Conservation (phyloP, 2,888 invertebrate species). For the Drosophila vallismaia region DNA sequence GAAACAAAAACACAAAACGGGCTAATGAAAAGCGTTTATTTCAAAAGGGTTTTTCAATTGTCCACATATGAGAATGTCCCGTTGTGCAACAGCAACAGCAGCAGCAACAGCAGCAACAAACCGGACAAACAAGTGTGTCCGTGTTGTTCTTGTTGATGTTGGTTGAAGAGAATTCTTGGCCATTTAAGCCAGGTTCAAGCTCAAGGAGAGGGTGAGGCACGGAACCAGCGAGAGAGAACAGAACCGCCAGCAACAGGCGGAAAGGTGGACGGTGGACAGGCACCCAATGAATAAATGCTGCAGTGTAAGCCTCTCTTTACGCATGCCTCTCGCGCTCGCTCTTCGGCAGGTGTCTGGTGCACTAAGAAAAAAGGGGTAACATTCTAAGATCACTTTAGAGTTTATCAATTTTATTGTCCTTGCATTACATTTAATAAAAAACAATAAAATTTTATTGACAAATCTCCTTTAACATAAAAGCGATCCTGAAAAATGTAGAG, state of each 20-base stretch:
- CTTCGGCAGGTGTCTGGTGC: slow-evolving; percentile 49
- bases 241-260: slow-evolving; percentile 27
- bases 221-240: slow-evolving; percentile 19
- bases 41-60: slow-evolving; percentile 61
- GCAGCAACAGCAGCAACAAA: slow-evolving; percentile 47
- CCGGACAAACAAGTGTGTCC: slow-evolving; percentile 65
- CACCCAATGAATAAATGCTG: slow-evolving; percentile 58
- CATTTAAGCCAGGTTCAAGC: slow-evolving; percentile 45
- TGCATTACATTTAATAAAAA: too few relatives aligned
- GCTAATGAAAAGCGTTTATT: slow-evolving; percentile 46
- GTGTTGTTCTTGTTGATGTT: slow-evolving; percentile 39
- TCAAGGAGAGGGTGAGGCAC: slow-evolving; percentile 32
- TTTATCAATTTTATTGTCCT: too few relatives aligned
- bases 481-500: background rate
- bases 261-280: slow-evolving; percentile 16
- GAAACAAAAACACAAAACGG: slow-evolving; percentile 22
- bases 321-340: slow-evolving; percentile 27
- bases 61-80: slow-evolving; percentile 65
- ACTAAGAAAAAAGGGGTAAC: background rate
- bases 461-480: too few relatives aligned
- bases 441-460: too few relatives aligned
- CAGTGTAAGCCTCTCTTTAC: slow-evolving; percentile 63
- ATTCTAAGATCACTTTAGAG: background rate
- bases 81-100: slow-evolving; percentile 61
- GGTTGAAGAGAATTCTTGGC: slow-evolving; percentile 35